These are phyloP conservation scores for Lasioglossum vierecki DNA, from an alignment of 2,888 invertebrate genomes.

Conservation along the genomic window DNA sequence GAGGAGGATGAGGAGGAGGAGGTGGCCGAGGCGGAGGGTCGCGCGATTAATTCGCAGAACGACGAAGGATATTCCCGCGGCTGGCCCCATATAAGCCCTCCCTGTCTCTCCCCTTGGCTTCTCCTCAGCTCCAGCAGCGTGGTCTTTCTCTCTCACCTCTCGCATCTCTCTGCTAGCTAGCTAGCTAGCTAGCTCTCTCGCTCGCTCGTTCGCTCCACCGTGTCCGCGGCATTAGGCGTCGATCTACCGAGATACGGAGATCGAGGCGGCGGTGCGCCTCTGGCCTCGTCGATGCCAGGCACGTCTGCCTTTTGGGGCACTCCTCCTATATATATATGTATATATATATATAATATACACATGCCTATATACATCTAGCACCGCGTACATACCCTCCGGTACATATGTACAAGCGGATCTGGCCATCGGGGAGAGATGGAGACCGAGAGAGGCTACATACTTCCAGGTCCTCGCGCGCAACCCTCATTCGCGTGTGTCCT, in stretches of 20 bases:
- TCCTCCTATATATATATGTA: conserved; percentile 21
- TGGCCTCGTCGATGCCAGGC: conserved; percentile 80
- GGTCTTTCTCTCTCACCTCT: conserved; percentile 31
- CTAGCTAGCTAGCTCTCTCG: not conserved
- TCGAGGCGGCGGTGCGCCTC: conserved; percentile 72
- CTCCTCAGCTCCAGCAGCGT: conserved; percentile 34
- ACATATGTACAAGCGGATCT: conserved; percentile 14
- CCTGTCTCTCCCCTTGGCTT: conserved; percentile 20
- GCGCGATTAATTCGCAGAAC: conserved; percentile 78
- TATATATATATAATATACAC: conserved; percentile 18
- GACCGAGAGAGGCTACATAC: conserved; percentile 34
- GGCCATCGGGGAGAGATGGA: conserved; percentile 20
- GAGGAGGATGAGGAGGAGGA: conserved; percentile 35
- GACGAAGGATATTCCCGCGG: conserved; percentile 78
- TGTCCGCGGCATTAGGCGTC: conserved; percentile 79
- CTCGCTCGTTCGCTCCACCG: conserved; percentile 45
- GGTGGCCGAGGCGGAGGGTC: conserved; percentile 67
- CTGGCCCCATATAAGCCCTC: conserved; percentile 71
- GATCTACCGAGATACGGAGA: conserved; percentile 79
- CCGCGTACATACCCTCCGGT: conserved; percentile 43
- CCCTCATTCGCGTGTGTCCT: conserved; percentile 35
- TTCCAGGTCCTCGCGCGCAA: conserved; percentile 42
- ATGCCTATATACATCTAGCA: conserved; percentile 17
- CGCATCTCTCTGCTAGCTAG: not conserved
- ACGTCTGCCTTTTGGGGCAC: conserved; percentile 82